Percentiles rank a stretch among this genome's conserved stretches.
Evolutionary conservation across 2,797 vertebrate species (phyloP).

Genomic region (Hippocampus kuda): DNA sequence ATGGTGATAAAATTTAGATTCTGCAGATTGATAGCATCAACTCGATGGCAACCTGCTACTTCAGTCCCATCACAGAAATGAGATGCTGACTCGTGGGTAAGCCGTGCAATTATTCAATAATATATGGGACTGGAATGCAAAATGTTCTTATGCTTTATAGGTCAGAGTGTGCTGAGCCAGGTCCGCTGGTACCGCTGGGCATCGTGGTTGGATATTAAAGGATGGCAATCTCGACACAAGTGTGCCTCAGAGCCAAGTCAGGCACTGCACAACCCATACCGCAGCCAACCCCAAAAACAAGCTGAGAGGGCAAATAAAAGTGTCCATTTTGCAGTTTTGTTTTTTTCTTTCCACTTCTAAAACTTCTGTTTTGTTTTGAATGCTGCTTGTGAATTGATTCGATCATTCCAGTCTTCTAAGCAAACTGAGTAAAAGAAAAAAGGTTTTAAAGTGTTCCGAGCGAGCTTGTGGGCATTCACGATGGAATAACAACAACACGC

Average conservation of each 20-base stretch:
- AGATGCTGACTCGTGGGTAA: constrained; percentile 65
- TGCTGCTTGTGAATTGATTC: constrained; percentile 38
- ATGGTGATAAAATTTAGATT: constrained; percentile 33
- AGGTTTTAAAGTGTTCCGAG: constrained; percentile 35
- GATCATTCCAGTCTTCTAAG: constrained; percentile 38
- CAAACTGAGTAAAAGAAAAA: constrained; percentile 11
- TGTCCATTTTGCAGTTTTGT: constrained; percentile 37
- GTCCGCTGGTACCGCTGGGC: constrained; percentile 49
- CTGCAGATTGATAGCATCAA: constrained; percentile 45
- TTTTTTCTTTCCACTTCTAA: constrained; percentile 29
- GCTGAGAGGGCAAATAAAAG: constrained; percentile 54
- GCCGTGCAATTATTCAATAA: constrained; percentile 65
- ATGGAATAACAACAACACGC: constrained; percentile 34
- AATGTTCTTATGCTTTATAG: constrained; percentile 60
- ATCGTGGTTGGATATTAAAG: constrained; percentile 55
- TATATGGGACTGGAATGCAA: constrained; percentile 59
- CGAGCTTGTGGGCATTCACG: constrained; percentile 27
- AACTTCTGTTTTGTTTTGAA: constrained; percentile 39
- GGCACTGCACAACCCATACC: constrained; percentile 40
- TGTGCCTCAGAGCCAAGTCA: constrained; percentile 54
- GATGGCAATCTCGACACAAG: constrained; percentile 34
- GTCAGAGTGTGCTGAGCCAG: constrained; percentile 51
- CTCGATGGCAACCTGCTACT: constrained; percentile 32
- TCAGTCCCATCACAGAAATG: constrained; percentile 48
- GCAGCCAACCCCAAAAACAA: constrained; percentile 46